A percentile compares a stretch with the other conserved stretches of the same genome.
phyloP scores from a whole-genome alignment of 2,797 vertebrate species.

The Simalia tracyae region DNA sequence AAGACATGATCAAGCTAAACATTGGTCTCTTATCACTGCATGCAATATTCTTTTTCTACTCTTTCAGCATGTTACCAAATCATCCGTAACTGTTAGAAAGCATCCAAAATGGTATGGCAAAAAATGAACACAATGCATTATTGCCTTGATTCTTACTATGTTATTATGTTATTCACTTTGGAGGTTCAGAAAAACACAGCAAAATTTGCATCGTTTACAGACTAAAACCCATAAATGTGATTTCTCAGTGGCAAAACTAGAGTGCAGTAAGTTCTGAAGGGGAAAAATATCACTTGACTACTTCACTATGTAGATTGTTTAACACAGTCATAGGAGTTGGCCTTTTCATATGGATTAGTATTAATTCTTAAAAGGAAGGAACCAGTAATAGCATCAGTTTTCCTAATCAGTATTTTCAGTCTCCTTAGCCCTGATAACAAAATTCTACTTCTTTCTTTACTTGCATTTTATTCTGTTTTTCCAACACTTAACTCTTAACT shows the following conservation, averaged over 20 bases:
- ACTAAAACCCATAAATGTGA: background rate
- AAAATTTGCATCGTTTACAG: background rate
- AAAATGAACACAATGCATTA: background rate
- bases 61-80: background rate
- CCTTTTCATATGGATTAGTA: background rate
- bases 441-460: background rate
- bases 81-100: background rate
- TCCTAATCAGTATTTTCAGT: background rate
- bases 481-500: background rate
- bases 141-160: background rate
- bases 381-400: background rate
- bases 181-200: background rate
- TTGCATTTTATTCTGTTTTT: background rate
- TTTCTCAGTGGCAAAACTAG: background rate
- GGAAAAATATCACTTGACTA: background rate
- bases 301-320: background rate
- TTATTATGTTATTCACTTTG: background rate
- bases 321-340: background rate
- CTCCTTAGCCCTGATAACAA: background rate
- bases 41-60: background rate
- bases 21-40: background rate
- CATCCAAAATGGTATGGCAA: background rate
- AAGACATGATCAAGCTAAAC: background rate
- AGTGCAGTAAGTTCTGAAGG: background rate
- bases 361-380: background rate